phyloP scores from a whole-genome alignment of 2,797 vertebrate genomes.

The Darevskia mixta region DNA sequence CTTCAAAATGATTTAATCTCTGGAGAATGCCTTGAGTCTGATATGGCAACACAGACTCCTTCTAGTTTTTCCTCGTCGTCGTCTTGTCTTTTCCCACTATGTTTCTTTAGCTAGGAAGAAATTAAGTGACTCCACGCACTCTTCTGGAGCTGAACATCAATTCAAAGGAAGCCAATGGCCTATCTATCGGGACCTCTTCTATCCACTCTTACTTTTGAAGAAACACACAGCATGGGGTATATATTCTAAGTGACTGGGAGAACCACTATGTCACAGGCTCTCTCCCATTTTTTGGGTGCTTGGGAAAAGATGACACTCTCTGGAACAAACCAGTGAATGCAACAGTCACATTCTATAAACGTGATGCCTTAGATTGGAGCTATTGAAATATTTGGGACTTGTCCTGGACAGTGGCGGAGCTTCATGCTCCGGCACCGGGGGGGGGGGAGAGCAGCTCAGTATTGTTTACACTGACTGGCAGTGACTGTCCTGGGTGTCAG shows the following conservation, averaged over 20 bases:
- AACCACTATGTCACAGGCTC: not conserved
- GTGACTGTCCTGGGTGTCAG: no score
- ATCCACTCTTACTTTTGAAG: no score
- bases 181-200: no score
- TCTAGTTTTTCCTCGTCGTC: not conserved
- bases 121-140: no score
- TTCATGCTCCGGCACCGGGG: no score
- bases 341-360: not conserved
- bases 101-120: not conserved
- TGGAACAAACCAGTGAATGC: not conserved
- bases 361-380: not conserved
- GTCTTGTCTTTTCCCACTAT: not conserved
- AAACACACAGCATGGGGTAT: not conserved
- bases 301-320: not conserved
- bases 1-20: conserved; percentile 13
- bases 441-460: no score
- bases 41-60: not conserved
- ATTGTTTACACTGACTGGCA: no score
- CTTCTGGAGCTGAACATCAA: not conserved
- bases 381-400: not conserved
- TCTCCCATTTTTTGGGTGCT: not conserved
- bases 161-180: not conserved
- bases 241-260: not conserved
- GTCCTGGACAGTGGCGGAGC: no score
- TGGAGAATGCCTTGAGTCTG: not conserved